These are phyloP conservation scores for Amorpha juglandis DNA, from an alignment of 2,888 invertebrate species.

Conservation along the genomic window DNA sequence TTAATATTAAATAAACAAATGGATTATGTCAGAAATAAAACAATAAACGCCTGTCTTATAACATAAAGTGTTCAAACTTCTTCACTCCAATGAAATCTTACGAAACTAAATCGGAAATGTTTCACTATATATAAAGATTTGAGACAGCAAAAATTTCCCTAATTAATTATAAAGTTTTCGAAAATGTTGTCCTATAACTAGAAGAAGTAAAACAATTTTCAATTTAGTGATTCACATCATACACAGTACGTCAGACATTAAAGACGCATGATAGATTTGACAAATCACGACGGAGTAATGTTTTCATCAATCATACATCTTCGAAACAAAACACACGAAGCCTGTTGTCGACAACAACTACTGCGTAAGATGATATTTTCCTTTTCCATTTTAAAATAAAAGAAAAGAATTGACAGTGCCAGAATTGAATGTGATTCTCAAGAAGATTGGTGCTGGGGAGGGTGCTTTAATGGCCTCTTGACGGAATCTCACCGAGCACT, in stretches of 20 bases:
- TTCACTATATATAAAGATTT: slow-evolving; percentile 41
- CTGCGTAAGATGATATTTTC: slow-evolving; percentile 13
- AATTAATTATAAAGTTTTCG: slow-evolving; percentile 29
- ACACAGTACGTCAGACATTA: not conserved
- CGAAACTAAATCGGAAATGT: slow-evolving; percentile 44
- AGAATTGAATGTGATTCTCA: slow-evolving; percentile 75
- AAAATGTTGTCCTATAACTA: not conserved
- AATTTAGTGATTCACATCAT: not conserved
- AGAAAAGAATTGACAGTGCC: slow-evolving; percentile 54
- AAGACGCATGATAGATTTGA: slow-evolving; percentile 17
- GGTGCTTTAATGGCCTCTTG: slow-evolving; percentile 81
- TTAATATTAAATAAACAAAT: slow-evolving; percentile 27
- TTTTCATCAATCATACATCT: slow-evolving; percentile 39
- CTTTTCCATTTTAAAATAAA: slow-evolving; percentile 47
- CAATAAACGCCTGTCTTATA: slow-evolving; percentile 33
- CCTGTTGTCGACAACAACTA: slow-evolving; percentile 9
- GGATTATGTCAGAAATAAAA: slow-evolving; percentile 30
- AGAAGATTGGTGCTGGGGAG: slow-evolving; percentile 77
- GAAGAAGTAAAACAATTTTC: not conserved
- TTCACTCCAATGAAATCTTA: slow-evolving; percentile 40
- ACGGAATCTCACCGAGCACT: slow-evolving; percentile 71
- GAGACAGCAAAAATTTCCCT: slow-evolving; percentile 36
- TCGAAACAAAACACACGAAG: slow-evolving; percentile 29
- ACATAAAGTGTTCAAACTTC: slow-evolving; percentile 35
- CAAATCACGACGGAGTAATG: slow-evolving; percentile 13